Percentiles rank a stretch among this genome's conserved stretches.
phyloP scores from a whole-genome alignment of 1,140 invertebrate species.

The Cyclina sinensis region DNA sequence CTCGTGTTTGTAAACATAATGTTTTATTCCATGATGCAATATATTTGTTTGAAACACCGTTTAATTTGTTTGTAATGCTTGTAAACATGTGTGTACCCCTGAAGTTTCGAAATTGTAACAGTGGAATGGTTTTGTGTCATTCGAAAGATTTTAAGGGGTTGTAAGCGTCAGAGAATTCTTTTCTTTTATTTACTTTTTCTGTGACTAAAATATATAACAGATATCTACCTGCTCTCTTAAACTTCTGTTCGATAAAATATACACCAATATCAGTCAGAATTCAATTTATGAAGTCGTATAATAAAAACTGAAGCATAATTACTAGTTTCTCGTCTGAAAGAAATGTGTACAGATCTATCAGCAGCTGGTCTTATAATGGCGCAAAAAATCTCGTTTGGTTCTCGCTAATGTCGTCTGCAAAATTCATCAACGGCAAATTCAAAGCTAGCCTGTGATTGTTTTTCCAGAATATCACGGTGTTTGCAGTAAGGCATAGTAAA shows the following conservation, averaged over 20 bases:
- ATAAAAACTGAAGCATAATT: background rate
- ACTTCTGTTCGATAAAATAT: background rate
- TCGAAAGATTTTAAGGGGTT: no score
- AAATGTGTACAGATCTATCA: conserved; percentile 46
- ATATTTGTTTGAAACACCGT: no score
- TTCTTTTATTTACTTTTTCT: no score
- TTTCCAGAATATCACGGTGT: conserved; percentile 50
- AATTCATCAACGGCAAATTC: conserved; percentile 50
- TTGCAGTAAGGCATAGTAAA: conserved; percentile 58
- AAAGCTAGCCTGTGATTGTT: conserved; percentile 51
- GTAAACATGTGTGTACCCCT: no score
- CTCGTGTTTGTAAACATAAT: no score
- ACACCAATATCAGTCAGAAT: background rate
- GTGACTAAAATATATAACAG: no score
- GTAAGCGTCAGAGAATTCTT: no score
- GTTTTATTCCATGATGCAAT: no score
- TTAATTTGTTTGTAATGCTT: no score
- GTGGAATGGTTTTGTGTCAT: no score
- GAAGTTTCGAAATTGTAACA: no score
- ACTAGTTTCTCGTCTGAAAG: conserved; percentile 18
- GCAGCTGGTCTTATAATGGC: conserved; percentile 60
- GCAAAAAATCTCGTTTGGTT: conserved; percentile 59
- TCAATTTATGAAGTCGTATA: background rate
- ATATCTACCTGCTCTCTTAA: background rate
- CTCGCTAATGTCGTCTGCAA: conserved; percentile 60